Base-by-base conservation (phyloP, 2,888 invertebrate genomes). In the Campoplex capitator region DNA sequence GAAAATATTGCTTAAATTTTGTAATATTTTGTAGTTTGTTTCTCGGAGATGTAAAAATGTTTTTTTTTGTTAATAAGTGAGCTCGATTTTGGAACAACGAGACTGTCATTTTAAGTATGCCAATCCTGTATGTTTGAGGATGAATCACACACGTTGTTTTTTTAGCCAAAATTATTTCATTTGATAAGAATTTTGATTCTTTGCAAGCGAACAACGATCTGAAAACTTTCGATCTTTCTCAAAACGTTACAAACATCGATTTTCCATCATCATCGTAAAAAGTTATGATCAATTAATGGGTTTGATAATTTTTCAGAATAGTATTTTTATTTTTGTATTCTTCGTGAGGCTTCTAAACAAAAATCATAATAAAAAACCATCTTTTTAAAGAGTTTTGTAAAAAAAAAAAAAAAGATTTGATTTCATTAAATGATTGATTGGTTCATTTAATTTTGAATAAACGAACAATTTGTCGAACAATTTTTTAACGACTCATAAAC, bases 71-170 rank as follows among this genome's bases (percentile, higher is more conserved):
- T 16, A 13, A 58, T 13, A 32, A 62, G 38, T 32, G 16, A 67
- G 16, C 56, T 67, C 42, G 51, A 83, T 84, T 68, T 84, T 75
- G 80, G 48, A 83, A 88, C 87, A 87, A 85, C 85, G 82, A 85
- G 80, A 68, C 42, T 85, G 79, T 82, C 86, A 75, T 84, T 45
- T 77, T 68, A 86, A 84, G 78, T 88, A 84, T 87, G 86, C 71
- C 79, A 76, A 71, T 82, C 76, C 58, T 65, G 58, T 56, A 62
- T 54, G 28, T 75, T 70, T 62, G 8, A n/a, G 18, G 6, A 51
- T 51, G 1, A 51, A 51, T 51, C 51, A 51, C 51, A 51, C 18
- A 7, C 18, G n/a, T 51, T 48, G 3, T 7, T 51, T 38, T 38
- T 38, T 6, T 18, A 51, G 18, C 7, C 51, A 32, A 28, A 58